Evolutionary conservation across 2,797 vertebrate species (phyloP).

Genomic region (Tadarida brasiliensis): DNA sequence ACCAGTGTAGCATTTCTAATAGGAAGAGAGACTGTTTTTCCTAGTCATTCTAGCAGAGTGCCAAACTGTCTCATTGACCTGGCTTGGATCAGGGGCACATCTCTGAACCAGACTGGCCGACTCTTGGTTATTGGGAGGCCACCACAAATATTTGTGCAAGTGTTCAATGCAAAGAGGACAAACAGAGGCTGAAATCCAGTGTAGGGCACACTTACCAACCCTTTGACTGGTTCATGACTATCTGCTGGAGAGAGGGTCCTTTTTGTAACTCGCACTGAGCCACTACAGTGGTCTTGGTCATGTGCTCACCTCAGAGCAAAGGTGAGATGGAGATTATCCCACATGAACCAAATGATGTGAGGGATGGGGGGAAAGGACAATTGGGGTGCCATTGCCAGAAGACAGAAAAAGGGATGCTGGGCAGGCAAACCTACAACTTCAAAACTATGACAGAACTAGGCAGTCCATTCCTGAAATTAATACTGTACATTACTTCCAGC

Average conservation of each 20-base stretch:
- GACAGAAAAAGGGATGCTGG: background rate
- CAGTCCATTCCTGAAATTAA: constrained; percentile 66
- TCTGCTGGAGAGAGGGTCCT: background rate
- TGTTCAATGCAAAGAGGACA: background rate
- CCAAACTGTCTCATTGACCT: background rate
- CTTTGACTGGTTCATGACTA: background rate
- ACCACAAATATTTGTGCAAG: background rate
- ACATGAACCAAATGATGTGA: background rate
- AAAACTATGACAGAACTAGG: background rate
- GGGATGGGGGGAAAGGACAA: background rate
- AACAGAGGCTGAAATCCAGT: background rate
- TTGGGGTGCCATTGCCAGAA: background rate
- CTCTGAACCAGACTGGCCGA: background rate
- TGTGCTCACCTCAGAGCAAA: background rate
- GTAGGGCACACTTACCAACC: background rate
- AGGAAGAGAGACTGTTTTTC: background rate
- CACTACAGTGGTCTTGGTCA: background rate
- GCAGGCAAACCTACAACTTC: background rate
- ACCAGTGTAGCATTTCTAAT: background rate
- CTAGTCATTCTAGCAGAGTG: background rate
- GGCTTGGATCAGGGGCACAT: background rate
- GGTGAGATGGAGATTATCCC: background rate
- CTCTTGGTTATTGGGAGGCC: background rate
- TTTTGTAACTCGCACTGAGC: background rate
- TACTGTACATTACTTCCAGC: background rate